Evolutionary conservation across 2,113 vertebrate genomes (phyloP).

Genomic region (Clinocottus analis): DNA sequence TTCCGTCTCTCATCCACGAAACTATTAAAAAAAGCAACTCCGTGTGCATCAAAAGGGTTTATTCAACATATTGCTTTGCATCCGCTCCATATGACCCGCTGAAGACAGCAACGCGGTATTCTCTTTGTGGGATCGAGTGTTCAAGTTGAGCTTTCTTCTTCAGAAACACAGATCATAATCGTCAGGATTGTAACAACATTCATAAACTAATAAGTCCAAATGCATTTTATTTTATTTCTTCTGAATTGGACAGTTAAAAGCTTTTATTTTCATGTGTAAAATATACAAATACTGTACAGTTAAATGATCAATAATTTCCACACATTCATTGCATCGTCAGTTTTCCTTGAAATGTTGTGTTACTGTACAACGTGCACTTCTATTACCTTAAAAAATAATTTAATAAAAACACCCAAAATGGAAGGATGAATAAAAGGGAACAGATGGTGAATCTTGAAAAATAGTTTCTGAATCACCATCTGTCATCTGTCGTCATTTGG

Average conservation of each 20-base stretch:
- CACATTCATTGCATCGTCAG: neutral
- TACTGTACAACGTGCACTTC: neutral
- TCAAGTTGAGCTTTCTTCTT: neutral
- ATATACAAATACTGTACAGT: neutral
- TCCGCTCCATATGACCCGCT: neutral
- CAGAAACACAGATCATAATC: neutral
- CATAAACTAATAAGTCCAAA: neutral
- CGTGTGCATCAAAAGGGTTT: constrained; percentile 13
- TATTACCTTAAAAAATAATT: neutral
- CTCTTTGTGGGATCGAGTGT: neutral
- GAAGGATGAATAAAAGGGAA: neutral
- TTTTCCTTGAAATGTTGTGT: neutral
- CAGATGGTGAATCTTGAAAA: constrained; percentile 4
- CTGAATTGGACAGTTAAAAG: neutral
- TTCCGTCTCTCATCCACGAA: constrained; percentile 12
- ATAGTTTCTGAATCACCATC: constrained; percentile 2
- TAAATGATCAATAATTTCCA: neutral
- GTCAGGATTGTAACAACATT: neutral
- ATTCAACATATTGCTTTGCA: constrained; percentile 1
- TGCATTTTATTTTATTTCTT: neutral
- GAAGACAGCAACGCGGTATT: neutral
- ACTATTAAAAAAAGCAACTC: neutral
- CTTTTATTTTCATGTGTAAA: neutral
- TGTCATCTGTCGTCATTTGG: constrained; percentile 7
- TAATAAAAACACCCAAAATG: neutral